A percentile compares a stretch with the other conserved stretches of the same genome.
Conservation (phyloP, 2,797 vertebrate species). For the Tadarida brasiliensis region DNA sequence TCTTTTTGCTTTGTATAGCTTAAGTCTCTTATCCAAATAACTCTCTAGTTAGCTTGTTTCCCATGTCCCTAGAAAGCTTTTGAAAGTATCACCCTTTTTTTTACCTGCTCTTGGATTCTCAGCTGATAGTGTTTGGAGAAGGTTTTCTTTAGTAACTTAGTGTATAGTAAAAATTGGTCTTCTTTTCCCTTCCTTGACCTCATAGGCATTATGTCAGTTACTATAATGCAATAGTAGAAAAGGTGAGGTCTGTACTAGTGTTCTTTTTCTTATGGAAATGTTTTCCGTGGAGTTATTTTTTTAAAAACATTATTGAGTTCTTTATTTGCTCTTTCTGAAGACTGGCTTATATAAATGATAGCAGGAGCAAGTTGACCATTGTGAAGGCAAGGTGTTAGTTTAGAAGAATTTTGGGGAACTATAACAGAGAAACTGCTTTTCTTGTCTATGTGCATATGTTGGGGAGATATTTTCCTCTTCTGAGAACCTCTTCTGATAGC, state of each 20-base stretch:
- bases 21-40: not conserved
- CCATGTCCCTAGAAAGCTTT: not conserved
- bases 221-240: not conserved
- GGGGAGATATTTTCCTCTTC: not conserved
- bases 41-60: not conserved
- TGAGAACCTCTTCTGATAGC: not conserved
- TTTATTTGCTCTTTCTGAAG: conserved; percentile 40
- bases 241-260: not conserved
- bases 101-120: not conserved
- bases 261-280: not conserved
- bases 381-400: not conserved
- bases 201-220: not conserved
- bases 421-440: not conserved
- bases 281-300: not conserved
- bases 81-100: not conserved
- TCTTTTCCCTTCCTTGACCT: not conserved
- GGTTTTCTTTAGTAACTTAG: conserved; percentile 19
- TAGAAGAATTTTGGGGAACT: not conserved
- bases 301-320: not conserved
- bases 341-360: not conserved
- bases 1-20: not conserved
- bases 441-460: not conserved
- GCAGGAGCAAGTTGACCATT: not conserved
- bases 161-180: not conserved
- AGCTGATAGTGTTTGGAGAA: not conserved